Conservation (phyloP, 2,113 vertebrate species). For the Lonchura striata region DNA sequence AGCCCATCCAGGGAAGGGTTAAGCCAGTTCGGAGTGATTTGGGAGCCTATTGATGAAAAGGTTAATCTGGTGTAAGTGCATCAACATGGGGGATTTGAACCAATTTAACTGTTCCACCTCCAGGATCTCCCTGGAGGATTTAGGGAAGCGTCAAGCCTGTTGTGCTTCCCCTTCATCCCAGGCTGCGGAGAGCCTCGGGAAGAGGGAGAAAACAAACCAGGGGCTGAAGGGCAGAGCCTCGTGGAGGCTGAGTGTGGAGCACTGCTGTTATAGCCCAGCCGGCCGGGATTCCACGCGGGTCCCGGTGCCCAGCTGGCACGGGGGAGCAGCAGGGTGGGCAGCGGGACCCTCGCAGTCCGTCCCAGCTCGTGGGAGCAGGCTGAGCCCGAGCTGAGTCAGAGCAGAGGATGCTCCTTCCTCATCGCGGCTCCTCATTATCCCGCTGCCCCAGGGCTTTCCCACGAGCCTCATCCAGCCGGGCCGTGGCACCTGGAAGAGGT, state of each 20-base stretch:
- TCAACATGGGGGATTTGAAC: not conserved
- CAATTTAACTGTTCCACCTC: not conserved
- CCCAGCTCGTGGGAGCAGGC: not conserved
- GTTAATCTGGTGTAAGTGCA: not conserved
- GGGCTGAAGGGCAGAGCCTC: not conserved
- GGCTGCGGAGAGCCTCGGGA: not conserved
- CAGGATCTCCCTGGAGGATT: accelerated
- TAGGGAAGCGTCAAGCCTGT: not conserved
- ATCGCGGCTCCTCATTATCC: constrained; percentile 10
- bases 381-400: not conserved
- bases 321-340: not conserved
- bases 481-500: not conserved
- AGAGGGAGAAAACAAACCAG: not conserved
- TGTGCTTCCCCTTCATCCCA: accelerated
- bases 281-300: not conserved
- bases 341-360: accelerated
- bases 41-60: not conserved
- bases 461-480: not conserved
- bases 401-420: not conserved
- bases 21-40: not conserved
- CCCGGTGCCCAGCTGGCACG: not conserved
- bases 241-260: not conserved
- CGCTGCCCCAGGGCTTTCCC: constrained; percentile 51
- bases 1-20: not conserved
- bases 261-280: not conserved